Evolutionary conservation across 1,140 invertebrate species (phyloP).

Genomic region (Meteorus sp.): DNA sequence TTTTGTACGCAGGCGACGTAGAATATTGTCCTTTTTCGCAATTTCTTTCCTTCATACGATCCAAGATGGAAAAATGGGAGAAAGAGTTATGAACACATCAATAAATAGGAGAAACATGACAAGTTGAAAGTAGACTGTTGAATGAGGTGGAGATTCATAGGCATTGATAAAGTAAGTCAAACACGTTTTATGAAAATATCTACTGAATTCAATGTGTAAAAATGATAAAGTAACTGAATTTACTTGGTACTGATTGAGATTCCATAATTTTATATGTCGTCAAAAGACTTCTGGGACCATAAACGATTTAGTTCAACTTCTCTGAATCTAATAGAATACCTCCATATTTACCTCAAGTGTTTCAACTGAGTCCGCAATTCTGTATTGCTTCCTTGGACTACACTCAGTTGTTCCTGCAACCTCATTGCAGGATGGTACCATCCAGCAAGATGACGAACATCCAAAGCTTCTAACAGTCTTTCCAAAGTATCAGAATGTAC

Average conservation of each 20-base stretch:
- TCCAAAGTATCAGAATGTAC: slow-evolving; percentile 65
- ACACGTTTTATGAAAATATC: too few relatives aligned
- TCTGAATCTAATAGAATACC: neutral
- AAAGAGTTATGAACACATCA: neutral
- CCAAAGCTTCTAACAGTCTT: slow-evolving; percentile 65
- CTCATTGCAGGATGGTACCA: slow-evolving; percentile 78
- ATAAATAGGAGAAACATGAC: slow-evolving; percentile 5
- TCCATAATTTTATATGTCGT: too few relatives aligned
- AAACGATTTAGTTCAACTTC: neutral
- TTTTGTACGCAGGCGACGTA: slow-evolving; percentile 29
- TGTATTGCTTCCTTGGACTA: slow-evolving; percentile 63
- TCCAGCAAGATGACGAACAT: slow-evolving; percentile 69
- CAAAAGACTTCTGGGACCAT: neutral
- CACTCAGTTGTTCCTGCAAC: slow-evolving; percentile 68
- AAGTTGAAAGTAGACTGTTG: neutral
- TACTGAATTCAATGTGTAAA: too few relatives aligned
- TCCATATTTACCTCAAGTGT: slow-evolving; percentile 46
- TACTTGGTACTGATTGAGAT: too few relatives aligned
- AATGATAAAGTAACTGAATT: too few relatives aligned
- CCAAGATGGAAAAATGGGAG: slow-evolving; percentile 22
- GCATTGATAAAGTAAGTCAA: too few relatives aligned
- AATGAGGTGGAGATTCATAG: too few relatives aligned
- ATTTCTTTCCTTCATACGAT: slow-evolving; percentile 46
- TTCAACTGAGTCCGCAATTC: slow-evolving; percentile 62
- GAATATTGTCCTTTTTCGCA: slow-evolving; percentile 36